A percentile compares a stretch with the other conserved stretches of the same genome.
These are phyloP conservation scores for Kuschelorhynchus macadamiae DNA, from an alignment of 2,888 invertebrate genomes.

Conservation along the genomic window DNA sequence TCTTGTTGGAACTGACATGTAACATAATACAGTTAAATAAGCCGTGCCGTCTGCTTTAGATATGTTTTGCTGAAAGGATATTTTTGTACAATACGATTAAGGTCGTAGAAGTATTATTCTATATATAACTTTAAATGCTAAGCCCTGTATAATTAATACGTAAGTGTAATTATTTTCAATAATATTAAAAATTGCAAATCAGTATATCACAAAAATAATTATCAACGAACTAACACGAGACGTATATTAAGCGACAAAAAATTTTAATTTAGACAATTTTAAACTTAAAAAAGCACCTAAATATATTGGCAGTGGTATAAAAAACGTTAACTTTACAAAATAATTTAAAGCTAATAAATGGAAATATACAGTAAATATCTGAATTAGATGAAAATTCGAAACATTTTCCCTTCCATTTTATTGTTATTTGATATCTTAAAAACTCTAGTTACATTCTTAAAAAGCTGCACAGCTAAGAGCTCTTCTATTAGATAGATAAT, in stretches of 20 bases:
- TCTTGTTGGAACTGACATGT: no score
- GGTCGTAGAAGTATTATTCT: no score
- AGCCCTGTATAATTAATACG: constrained; percentile 20
- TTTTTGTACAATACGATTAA: no score
- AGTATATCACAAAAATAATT: constrained; percentile 47
- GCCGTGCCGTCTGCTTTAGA: no score
- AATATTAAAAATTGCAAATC: constrained; percentile 34
- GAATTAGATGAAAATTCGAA: no score
- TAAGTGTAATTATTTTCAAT: constrained; percentile 10
- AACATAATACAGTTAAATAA: no score
- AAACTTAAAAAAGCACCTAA: constrained; percentile 43
- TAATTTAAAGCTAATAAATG: constrained; percentile 25
- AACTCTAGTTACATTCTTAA: background rate
- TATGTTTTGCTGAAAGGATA: no score
- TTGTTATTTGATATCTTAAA: no score
- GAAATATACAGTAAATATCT: constrained; percentile 21
- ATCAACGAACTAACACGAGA: constrained; percentile 34
- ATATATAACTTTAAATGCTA: no score
- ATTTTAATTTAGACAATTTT: constrained; percentile 12
- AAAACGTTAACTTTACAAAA: constrained; percentile 8
- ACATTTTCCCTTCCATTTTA: no score
- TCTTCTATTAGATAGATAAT: no score
- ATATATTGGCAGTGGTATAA: constrained; percentile 46
- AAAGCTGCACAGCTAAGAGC: constrained; percentile 4
- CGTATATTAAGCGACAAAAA: constrained; percentile 34